Base-by-base conservation (phyloP, 2,888 invertebrate species). In the Cephus pygmeus region DNA sequence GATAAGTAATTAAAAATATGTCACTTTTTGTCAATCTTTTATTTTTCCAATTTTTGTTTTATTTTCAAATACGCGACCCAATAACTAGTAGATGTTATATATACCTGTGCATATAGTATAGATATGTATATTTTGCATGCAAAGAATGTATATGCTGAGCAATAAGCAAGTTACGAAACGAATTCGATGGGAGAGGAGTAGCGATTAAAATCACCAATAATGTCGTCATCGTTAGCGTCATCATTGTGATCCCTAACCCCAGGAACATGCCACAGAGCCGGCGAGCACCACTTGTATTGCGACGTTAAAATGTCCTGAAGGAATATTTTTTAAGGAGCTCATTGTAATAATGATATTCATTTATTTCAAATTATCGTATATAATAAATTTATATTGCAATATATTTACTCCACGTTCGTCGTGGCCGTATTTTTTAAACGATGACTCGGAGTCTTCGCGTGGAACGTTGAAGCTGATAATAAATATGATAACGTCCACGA, bases 251-350 rank as follows among this genome's bases (percentile, higher is more conserved):
- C 56, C 56, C 23, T 23, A 56, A 56, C 56, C 56, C 56, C 56
- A 23, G 56, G 23, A 56, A 86, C 88, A 86, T 85, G 87, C 86
- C 86, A 88, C 89, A 88, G 90, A 90, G 89, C 87, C 90, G 89
- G 87, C 86, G 85, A 88, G 85, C 87, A 88, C 87, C 87, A 86
- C 85, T 86, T 85, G 85, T 81, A 77, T 81, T 83, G 34, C 31
- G 33, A 71, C 31, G 12, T 36, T 36, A 36, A 36, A 56, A 23
- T 23, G 56, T 56, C 23, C 56, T 56, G 15, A 23, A 23, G 23
- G 56, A 56, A 23, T 9, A 23, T 56, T 56, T 23, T 6, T 56
- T 23, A 56, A 23, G 56, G 56, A 56, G 23, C 23, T 56, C 6
- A 15, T 40, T 6, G 2, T 15, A 40, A 15, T 40, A 15, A 15